Percentiles rank a stretch among this genome's conserved stretches.
These are phyloP conservation scores for Byasa hedistus DNA, from an alignment of 2,888 invertebrate genomes.

Conservation along the genomic window DNA sequence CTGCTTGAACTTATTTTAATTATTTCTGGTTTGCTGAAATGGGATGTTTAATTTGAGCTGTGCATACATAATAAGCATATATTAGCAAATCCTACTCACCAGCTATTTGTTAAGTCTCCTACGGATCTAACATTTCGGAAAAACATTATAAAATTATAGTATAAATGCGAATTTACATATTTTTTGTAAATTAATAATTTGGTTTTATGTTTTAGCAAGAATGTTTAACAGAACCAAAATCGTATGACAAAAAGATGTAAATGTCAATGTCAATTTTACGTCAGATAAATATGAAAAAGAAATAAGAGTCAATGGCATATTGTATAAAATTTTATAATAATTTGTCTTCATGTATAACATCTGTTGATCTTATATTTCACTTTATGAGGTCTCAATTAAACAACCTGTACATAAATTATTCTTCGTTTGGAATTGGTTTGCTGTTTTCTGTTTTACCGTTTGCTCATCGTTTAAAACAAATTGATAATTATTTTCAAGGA, in stretches of 20 bases:
- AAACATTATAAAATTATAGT: slow-evolving; percentile 57
- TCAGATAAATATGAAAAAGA: neutral
- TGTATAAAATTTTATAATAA: neutral
- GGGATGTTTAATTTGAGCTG: slow-evolving; percentile 25
- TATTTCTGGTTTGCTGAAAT: slow-evolving; percentile 42
- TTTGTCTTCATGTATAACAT: too few relatives aligned
- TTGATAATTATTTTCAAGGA: too few relatives aligned
- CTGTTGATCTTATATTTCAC: too few relatives aligned
- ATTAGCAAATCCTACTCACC: slow-evolving; percentile 46
- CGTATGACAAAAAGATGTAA: slow-evolving; percentile 39
- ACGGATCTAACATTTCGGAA: slow-evolving; percentile 65
- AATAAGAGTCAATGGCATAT: neutral
- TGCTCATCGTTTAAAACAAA: too few relatives aligned
- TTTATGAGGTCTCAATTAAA: too few relatives aligned
- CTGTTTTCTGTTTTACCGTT: too few relatives aligned
- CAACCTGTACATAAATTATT: too few relatives aligned
- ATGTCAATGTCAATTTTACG: slow-evolving; percentile 1
- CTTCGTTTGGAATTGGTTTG: too few relatives aligned
- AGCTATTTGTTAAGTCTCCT: slow-evolving; percentile 60
- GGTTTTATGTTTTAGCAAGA: slow-evolving; percentile 16
- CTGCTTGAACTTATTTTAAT: slow-evolving; percentile 35
- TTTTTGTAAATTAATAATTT: slow-evolving; percentile 33
- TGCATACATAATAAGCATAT: slow-evolving; percentile 27
- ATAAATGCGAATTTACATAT: slow-evolving; percentile 47
- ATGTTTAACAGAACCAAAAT: slow-evolving; percentile 18